Evolutionary conservation across 2,113 vertebrate species (phyloP), one percentile per base, ranked within the genome.

Genomic region (Dicrurus megarhynchus): DNA sequence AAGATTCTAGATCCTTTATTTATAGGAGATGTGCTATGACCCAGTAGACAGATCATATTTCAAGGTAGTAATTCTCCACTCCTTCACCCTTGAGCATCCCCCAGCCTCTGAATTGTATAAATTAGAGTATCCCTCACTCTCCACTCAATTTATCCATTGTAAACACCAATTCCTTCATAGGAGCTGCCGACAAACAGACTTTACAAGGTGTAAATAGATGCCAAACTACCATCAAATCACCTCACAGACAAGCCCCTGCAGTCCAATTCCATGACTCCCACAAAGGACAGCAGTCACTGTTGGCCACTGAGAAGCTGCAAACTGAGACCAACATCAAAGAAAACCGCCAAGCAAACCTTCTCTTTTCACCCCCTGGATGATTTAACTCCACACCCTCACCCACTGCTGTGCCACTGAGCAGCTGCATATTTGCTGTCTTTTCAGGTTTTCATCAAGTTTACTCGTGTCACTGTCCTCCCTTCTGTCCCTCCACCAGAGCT

Each of bases 301-400:
- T 39, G 18, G 5, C 57, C 0, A 1, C 76, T 5, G 28, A n/a
- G 27, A 37, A 56, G 16, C 79, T 68, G 37, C 35, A 56, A 53
- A 9, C n/a, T 1, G 5, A 57, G 50, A 23, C 1, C 7, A 9
- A 10, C 24, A n/a, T 5, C 1, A 20, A 44, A 76, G 24, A 49
- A 57, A 64, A 39, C 0, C 33, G 39, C 16, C 44, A 13, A 6
- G 27, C 21, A 35, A 41, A n/a, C 19, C 6, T 7, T 37, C 12
- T 13, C 11, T 56, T 12, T 20, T 10, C 21, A 55, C 17, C 16
- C 16, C 35, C 44, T 28, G 47, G 7, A 4, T 20, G n/a, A 24
- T 37, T 67, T 3, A 15, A 8, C 0, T 39, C 28, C n/a, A 30
- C 9, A 9, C 5, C 52, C 30, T n/a, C 2, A 4, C 30, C 17